Evolutionary conservation across 92 coral and sea anemone species (phyloP), one percentile per base, ranked within the genome.

Genomic region (Desmophyllum pertusum): DNA sequence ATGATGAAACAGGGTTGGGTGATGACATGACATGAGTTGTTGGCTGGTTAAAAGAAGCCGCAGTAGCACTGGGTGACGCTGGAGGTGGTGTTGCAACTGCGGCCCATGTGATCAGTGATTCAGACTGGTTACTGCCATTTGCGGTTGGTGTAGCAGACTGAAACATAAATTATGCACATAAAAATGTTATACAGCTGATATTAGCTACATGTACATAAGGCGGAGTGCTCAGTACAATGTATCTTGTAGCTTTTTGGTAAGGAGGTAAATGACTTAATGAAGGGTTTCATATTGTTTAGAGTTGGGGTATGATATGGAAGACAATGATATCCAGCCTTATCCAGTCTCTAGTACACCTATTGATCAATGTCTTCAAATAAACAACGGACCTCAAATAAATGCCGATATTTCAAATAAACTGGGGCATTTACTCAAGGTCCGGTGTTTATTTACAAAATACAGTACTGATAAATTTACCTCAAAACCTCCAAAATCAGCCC

Each of bases 401-500:
- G n/a, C n/a, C n/a, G n/a, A n/a, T n/a, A n/a, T n/a, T n/a, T n/a
- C n/a, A n/a, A n/a, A n/a, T n/a, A n/a, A n/a, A n/a, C n/a, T n/a
- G n/a, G n/a, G n/a, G n/a, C n/a, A n/a, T n/a, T n/a, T n/a, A n/a
- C n/a, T n/a, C n/a, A n/a, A n/a, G n/a, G n/a, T n/a, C n/a, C n/a
- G n/a, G n/a, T n/a, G n/a, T n/a, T n/a, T n/a, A n/a, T n/a, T n/a
- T n/a, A n/a, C n/a, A n/a, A n/a, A n/a, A n/a, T n/a, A n/a, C n/a
- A n/a, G n/a, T 5, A 46, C 11, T 13, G 53, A 37, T 17, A 23
- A 2, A 62, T 55, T 83, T 73, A 95, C 98, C 94, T 95, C 98
- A 90, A 95, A 95, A 37, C 98, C 98, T 52, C 98, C 98, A 93
- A 95, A 95, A 27, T 95, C 98, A 35, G 95, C 95, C 97, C 98